Percentiles rank a stretch among this genome's conserved stretches.
Conservation (phyloP, 2,888 invertebrate species). For the Muscina levida region DNA sequence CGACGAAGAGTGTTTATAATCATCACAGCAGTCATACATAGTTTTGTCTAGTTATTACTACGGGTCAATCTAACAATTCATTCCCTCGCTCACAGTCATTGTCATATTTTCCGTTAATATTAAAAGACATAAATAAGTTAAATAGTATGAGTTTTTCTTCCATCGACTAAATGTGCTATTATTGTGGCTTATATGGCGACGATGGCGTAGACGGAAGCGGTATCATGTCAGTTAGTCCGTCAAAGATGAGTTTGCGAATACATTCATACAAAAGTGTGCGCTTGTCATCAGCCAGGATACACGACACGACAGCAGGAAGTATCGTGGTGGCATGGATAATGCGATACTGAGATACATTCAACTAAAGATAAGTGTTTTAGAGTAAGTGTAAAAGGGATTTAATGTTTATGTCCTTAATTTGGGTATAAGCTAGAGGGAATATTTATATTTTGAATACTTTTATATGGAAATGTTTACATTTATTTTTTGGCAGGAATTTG, state of each 20-base stretch:
- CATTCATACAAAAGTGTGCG: neutral
- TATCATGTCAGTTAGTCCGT: slow-evolving; percentile 54
- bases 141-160: slow-evolving; percentile 43
- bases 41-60: slow-evolving; percentile 22
- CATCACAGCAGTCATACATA: slow-evolving; percentile 34
- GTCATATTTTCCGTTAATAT: slow-evolving; percentile 63
- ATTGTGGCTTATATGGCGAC: neutral
- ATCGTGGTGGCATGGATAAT: slow-evolving; percentile 51
- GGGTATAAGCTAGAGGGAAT: no score
- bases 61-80: slow-evolving; percentile 31
- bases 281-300: slow-evolving; percentile 42
- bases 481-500: no score
- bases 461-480: no score
- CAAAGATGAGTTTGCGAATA: neutral
- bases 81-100: slow-evolving; percentile 8
- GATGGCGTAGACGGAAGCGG: neutral
- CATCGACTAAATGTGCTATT: no score
- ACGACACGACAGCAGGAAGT: slow-evolving; percentile 60
- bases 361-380: slow-evolving; percentile 27
- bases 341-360: slow-evolving; percentile 21
- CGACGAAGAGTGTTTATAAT: slow-evolving; percentile 43
- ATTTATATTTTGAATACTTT: no score
- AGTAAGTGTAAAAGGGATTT: neutral
- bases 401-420: neutral
- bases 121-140: slow-evolving; percentile 63